Conservation (phyloP, 2,113 vertebrate species). For the Pelodiscus sinensis region DNA sequence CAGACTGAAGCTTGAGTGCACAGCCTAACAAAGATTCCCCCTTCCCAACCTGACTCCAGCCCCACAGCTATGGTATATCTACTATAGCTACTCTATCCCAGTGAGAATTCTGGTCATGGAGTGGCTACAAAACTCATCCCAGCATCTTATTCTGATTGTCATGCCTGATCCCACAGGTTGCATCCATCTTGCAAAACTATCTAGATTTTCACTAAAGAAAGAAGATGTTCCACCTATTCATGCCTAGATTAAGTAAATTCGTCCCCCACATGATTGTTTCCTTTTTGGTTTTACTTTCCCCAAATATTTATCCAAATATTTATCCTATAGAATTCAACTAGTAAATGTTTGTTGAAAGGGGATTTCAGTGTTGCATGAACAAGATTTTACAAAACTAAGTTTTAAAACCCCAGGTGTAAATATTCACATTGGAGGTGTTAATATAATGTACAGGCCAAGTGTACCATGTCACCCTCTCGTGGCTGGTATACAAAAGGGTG, state of each 20-base stretch:
- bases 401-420: background rate
- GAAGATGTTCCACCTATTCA: background rate
- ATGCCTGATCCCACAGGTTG: background rate
- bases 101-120: background rate
- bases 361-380: background rate
- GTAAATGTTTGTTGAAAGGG: background rate
- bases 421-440: background rate
- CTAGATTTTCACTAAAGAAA: background rate
- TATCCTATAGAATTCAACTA: background rate
- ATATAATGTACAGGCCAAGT: background rate
- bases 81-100: background rate
- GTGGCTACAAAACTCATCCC: background rate
- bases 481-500: slow-evolving; percentile 21
- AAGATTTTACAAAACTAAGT: fast-evolving
- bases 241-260: background rate
- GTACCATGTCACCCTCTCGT: slow-evolving; percentile 49
- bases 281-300: background rate
- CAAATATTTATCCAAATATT: background rate
- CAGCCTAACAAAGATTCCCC: background rate
- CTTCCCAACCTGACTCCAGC: background rate
- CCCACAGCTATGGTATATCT: background rate
- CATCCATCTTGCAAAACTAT: background rate
- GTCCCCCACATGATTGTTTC: background rate
- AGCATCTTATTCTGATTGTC: background rate
- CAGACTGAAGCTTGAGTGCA: background rate